These are phyloP conservation scores for Halictus rubicundus DNA, from an alignment of 1,140 invertebrate genomes.

Conservation along the genomic window DNA sequence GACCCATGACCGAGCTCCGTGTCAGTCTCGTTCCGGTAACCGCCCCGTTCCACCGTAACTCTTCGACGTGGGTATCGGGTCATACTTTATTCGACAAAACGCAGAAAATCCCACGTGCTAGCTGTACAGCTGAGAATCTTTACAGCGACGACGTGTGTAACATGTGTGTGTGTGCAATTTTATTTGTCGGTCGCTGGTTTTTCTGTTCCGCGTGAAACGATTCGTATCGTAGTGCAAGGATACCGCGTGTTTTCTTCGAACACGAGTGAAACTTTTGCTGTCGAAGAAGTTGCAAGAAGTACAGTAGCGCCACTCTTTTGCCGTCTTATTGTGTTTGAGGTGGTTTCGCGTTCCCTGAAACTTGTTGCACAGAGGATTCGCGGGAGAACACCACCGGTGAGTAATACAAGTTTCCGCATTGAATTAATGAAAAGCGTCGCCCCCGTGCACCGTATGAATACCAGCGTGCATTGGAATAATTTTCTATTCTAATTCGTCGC, in stretches of 20 bases:
- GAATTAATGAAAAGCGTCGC: neutral
- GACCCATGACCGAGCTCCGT: too few relatives aligned
- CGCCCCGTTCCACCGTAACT: neutral
- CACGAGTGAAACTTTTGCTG: neutral
- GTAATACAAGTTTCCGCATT: neutral
- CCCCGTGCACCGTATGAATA: neutral
- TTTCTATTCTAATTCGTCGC: too few relatives aligned
- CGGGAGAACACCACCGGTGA: neutral
- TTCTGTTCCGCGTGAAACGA: neutral
- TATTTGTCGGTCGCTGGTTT: neutral
- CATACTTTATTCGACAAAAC: slow-evolving; percentile 23
- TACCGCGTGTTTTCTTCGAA: neutral
- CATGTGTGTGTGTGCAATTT: neutral
- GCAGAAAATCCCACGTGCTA: too few relatives aligned
- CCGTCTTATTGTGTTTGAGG: neutral
- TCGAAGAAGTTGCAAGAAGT: neutral
- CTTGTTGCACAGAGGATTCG: neutral
- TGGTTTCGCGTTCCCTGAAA: neutral
- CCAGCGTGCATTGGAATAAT: too few relatives aligned
- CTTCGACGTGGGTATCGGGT: neutral
- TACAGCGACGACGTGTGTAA: neutral
- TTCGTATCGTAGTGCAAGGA: neutral
- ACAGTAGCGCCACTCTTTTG: too few relatives aligned
- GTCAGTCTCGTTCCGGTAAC: neutral
- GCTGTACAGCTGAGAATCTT: neutral